Base-by-base conservation (phyloP, 2,113 vertebrate genomes). In the Macheiramphus alcinus region DNA sequence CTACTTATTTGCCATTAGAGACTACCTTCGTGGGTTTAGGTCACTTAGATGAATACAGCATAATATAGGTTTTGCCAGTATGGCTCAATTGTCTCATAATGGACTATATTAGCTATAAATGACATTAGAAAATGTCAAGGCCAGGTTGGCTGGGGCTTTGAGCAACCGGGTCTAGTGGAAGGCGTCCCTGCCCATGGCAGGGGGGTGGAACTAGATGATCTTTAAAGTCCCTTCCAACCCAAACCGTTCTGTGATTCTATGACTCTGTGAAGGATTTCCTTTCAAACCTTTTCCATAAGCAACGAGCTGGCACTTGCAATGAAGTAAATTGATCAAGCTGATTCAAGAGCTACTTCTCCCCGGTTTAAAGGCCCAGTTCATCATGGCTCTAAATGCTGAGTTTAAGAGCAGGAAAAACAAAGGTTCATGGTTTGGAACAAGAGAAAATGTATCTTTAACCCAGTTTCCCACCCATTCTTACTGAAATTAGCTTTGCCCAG, bases 401-500 rank as follows among this genome's bases (percentile, higher is more conserved):
- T 42, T 8, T 66, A 29, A 87, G 13, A 93, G 78, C 65, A 85
- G 61, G 38, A 75, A 93, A 85, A 95, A 67, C 6, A 91, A 26
- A 93, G 9, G 23, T 82, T 63, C 18, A 5, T 74, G 56, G 73
- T 78, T 62, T 29, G 67, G 61, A 90, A 63, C 22, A 79, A 79
- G 61, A 66, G 7, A 78, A 83, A 67, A 55, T 3, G 7, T 50
- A 23, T 79, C 70, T 87, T 89, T 68, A 93, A 84, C 13, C 38
- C 42, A 81, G 61, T 45, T 85, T 78, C 21, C 22, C 67, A 91
- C 34, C 56, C 62, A 42, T 70, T 84, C 80, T 70, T 93, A 91
- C 65, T 95, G 94, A 53, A 90, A 79, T 84, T 80, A 89, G 53
- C 48, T 89, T 97, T 94, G 78, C 55, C 73, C 90, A 91, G 68